phyloP scores from a whole-genome alignment of 2,797 vertebrate genomes.

The Heterohyrax brucei region DNA sequence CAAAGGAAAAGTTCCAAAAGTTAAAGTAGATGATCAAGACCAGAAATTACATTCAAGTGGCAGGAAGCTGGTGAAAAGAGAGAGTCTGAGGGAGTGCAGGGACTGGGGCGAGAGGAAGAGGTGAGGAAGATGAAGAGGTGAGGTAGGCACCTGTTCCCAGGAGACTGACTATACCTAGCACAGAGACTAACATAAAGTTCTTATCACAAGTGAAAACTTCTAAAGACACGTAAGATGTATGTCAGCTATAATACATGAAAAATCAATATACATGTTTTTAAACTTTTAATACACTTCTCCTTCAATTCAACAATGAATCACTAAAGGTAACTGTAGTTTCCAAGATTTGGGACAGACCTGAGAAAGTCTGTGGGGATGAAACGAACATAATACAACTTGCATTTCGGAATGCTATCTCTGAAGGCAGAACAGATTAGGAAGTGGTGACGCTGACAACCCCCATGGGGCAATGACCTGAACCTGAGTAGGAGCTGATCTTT shows the following conservation, averaged over 20 bases:
- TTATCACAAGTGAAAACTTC: rapidly evolving
- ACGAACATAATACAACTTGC: background rate
- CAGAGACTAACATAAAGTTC: background rate
- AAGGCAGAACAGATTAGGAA: background rate
- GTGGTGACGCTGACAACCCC: background rate
- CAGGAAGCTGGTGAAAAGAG: slow-evolving; percentile 1
- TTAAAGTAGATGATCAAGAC: background rate
- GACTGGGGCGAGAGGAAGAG: too few species aligned
- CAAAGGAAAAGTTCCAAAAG: slow-evolving; percentile 11
- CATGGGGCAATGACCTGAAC: background rate
- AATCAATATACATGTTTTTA: background rate
- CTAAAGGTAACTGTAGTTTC: background rate
- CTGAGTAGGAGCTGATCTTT: background rate
- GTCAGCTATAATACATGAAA: background rate
- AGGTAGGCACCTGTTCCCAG: background rate
- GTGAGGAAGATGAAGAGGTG: rapidly evolving
- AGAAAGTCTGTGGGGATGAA: background rate
- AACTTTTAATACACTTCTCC: background rate
- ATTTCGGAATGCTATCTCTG: background rate
- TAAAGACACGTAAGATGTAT: background rate
- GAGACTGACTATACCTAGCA: background rate
- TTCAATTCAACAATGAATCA: background rate
- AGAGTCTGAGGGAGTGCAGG: background rate
- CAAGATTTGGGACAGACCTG: background rate
- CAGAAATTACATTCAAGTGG: background rate